Evolutionary conservation across 2,113 vertebrate genomes (phyloP).

Genomic region (Melanerpes formicivorus): DNA sequence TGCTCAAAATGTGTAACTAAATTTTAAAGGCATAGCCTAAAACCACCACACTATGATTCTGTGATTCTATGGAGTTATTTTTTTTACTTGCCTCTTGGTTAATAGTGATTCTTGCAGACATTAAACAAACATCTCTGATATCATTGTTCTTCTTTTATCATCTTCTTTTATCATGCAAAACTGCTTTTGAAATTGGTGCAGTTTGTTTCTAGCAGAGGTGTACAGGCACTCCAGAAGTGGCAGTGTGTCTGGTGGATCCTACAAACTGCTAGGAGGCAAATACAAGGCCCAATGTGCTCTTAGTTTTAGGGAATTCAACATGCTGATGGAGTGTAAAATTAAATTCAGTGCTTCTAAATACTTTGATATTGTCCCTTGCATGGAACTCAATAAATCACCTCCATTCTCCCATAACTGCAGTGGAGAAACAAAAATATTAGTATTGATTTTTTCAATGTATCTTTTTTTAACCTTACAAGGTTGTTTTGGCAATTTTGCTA

Average conservation of each 20-base stretch:
- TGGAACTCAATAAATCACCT: background rate
- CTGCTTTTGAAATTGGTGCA: background rate
- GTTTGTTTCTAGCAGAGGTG: background rate
- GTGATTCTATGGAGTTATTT: no score
- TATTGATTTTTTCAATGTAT: background rate
- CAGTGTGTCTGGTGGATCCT: background rate
- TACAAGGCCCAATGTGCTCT: background rate
- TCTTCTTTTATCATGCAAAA: background rate
- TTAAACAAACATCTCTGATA: background rate
- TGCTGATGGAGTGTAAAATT: background rate
- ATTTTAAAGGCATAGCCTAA: no score
- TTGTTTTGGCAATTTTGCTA: background rate
- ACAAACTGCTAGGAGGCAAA: rapidly evolving
- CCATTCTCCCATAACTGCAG: background rate
- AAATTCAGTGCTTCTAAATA: background rate
- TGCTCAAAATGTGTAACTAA: no score
- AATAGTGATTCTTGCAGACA: background rate
- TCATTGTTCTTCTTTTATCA: background rate
- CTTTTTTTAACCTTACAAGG: background rate
- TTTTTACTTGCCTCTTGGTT: background rate
- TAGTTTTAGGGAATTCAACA: background rate
- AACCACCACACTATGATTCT: no score
- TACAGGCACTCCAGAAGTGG: background rate
- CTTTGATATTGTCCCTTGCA: background rate
- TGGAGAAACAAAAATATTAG: background rate